Evolutionary conservation across 2,888 invertebrate species (phyloP).

Genomic region (Pammene fasciana): DNA sequence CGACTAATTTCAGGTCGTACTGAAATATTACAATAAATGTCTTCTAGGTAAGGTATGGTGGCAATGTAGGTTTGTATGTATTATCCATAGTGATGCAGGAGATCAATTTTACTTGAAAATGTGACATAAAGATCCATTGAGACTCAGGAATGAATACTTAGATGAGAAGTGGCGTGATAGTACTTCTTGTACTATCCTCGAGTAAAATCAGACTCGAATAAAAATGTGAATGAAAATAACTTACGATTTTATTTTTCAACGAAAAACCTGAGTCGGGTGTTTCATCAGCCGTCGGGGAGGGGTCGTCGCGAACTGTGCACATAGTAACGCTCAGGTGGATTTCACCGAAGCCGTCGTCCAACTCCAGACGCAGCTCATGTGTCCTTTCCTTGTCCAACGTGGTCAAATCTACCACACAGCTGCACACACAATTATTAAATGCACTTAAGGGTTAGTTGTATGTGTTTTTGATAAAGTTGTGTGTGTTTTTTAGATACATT

Average conservation of each 20-base stretch:
- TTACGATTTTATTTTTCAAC: constrained; percentile 30
- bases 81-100: too few relatives aligned
- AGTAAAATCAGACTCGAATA: too few relatives aligned
- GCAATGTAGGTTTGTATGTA: too few relatives aligned
- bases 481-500: too few relatives aligned
- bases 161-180: not conserved
- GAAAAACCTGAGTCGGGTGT: not conserved
- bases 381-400: constrained; percentile 65
- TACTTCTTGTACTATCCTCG: too few relatives aligned
- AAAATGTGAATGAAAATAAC: not conserved
- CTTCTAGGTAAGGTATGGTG: too few relatives aligned
- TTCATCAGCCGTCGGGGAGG: constrained; percentile 16
- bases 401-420: constrained; percentile 69
- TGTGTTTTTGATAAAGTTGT: too few relatives aligned
- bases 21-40: too few relatives aligned
- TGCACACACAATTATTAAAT: constrained; percentile 47
- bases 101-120: too few relatives aligned
- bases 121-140: too few relatives aligned
- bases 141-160: not conserved
- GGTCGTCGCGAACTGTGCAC: constrained; percentile 54
- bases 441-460: too few relatives aligned
- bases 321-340: constrained; percentile 70
- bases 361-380: constrained; percentile 68
- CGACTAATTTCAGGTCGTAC: constrained; percentile 61
- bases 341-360: constrained; percentile 69